A percentile compares a stretch with the other conserved stretches of the same genome.
Evolutionary conservation across 2,888 invertebrate species (phyloP).

Genomic region (Cryptus armator): DNA sequence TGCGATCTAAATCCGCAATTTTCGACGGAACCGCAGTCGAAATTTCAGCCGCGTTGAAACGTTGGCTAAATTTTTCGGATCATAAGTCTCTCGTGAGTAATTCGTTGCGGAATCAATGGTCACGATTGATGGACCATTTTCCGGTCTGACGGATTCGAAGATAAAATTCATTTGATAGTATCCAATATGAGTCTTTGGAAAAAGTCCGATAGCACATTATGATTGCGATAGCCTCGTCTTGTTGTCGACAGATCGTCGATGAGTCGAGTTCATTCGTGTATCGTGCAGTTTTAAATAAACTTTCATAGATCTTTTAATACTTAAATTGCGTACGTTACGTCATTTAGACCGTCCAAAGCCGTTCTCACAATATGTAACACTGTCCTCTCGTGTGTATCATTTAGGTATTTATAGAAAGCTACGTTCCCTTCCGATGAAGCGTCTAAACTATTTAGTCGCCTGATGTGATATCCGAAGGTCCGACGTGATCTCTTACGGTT

Average conservation of each 20-base stretch:
- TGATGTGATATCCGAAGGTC: constrained; percentile 23
- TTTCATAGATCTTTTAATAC: no score
- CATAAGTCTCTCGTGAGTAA: not conserved
- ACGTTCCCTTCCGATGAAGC: constrained; percentile 27
- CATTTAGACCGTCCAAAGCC: no score
- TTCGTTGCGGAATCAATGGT: constrained; percentile 22
- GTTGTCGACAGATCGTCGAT: no score
- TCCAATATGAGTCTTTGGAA: no score
- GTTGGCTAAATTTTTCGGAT: constrained; percentile 2
- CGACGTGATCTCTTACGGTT: constrained; percentile 48
- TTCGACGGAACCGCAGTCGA: not conserved
- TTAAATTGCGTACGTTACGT: no score
- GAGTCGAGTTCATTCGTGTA: no score
- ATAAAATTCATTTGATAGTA: no score
- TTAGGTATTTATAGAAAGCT: constrained; percentile 57
- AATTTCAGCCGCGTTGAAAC: not conserved
- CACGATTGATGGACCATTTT: not conserved
- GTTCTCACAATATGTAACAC: no score
- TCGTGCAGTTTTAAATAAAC: no score
- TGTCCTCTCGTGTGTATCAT: constrained; percentile 27
- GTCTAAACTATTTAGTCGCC: constrained; percentile 38
- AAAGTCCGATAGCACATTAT: no score
- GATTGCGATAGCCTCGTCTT: no score
- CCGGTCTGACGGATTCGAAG: not conserved
- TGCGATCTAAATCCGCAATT: constrained; percentile 63